These are phyloP conservation scores for Eudemis profundana DNA, from an alignment of 2,888 invertebrate species.

Conservation along the genomic window DNA sequence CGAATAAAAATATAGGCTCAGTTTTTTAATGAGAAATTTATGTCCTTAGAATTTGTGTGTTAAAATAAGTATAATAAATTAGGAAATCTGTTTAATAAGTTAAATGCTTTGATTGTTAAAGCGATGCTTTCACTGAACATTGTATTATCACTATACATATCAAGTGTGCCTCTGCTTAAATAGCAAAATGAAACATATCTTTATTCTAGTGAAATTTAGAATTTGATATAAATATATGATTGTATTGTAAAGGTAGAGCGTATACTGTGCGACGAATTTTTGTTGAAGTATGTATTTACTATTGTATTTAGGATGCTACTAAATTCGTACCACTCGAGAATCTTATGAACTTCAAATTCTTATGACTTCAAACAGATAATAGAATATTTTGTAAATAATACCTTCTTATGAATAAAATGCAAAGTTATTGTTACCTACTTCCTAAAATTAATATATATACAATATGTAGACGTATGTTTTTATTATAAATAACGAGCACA, in stretches of 20 bases:
- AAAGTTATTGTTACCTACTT: constrained; percentile 63
- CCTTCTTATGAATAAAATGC: constrained; percentile 71
- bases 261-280: constrained; percentile 79
- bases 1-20: constrained; percentile 31
- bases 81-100: constrained; percentile 30
- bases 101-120: constrained; percentile 74
- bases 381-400: constrained; percentile 80
- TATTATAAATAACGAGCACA: constrained; percentile 28
- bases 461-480: constrained; percentile 34
- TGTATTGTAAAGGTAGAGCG: constrained; percentile 66
- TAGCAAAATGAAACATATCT: constrained; percentile 81
- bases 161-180: constrained; percentile 84
- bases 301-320: constrained; percentile 77
- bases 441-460: constrained; percentile 48
- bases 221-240: constrained; percentile 67
- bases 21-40: constrained; percentile 25
- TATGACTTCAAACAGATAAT: constrained; percentile 81
- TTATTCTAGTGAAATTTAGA: constrained; percentile 78
- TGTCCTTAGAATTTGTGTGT: constrained; percentile 35
- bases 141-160: constrained; percentile 78
- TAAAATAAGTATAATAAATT: constrained; percentile 32
- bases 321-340: constrained; percentile 77
- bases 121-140: constrained; percentile 72
- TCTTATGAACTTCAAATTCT: constrained; percentile 84
- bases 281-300: constrained; percentile 76